Evolutionary conservation across 2,888 invertebrate genomes (phyloP).

Genomic region (Cataglyphis altisquamis): DNA sequence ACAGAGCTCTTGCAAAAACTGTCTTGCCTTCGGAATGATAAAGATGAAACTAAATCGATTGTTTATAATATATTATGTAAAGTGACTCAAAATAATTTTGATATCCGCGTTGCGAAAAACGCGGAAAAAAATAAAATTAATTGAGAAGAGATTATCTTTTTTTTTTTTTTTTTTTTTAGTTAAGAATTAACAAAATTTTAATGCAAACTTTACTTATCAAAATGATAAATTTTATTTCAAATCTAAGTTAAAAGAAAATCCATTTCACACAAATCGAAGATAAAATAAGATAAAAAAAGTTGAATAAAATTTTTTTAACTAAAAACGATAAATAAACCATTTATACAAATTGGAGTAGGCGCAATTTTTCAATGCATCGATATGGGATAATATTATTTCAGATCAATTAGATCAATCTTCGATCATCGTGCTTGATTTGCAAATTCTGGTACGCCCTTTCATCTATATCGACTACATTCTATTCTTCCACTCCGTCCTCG

Average conservation of each 20-base stretch:
- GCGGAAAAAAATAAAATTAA: neutral
- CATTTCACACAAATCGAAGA: neutral
- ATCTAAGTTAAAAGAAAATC: neutral
- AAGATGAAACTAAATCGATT: conserved; percentile 45
- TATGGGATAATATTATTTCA: conserved; percentile 9
- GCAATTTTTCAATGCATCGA: neutral
- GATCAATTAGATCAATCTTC: conserved; percentile 15
- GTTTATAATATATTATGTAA: neutral
- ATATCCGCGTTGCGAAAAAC: neutral
- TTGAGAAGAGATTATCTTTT: neutral
- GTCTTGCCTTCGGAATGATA: conserved; percentile 61
- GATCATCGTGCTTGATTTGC: conserved; percentile 40
- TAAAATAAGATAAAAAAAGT: neutral
- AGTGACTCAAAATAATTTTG: neutral
- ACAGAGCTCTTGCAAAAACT: conserved; percentile 60
- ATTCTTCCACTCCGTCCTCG: conserved; percentile 24
- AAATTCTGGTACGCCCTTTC: conserved; percentile 46
- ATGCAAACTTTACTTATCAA: neutral
- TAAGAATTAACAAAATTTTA: neutral
- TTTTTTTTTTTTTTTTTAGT: neutral
- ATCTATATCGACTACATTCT: conserved; percentile 35
- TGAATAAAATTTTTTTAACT: neutral
- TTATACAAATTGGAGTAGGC: neutral
- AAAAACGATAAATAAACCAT: neutral
- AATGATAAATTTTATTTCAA: neutral